phyloP scores from a whole-genome alignment of 30 jellyfish, hydroid and myxozoan genomes.

The Cassiopea andromeda region DNA sequence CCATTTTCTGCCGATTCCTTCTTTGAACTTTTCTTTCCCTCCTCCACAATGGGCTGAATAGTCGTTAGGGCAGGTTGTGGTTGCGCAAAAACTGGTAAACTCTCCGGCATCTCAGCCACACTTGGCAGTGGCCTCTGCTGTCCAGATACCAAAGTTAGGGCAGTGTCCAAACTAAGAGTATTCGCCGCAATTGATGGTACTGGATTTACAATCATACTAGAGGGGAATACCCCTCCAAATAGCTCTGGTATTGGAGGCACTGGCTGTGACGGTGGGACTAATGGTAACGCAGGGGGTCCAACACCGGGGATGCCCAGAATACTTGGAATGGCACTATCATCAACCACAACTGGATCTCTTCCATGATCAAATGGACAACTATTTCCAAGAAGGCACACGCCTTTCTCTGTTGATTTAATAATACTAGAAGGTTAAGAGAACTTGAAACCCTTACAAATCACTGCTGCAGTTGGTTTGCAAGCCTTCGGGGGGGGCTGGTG shows the following conservation, averaged over 20 bases:
- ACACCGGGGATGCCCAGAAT: conserved; percentile 74
- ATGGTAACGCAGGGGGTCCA: conserved; percentile 50
- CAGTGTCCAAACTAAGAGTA: conserved; percentile 74
- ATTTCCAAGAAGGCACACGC: conserved; percentile 95
- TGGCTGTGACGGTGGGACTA: conserved; percentile 61
- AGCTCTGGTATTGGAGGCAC: conserved; percentile 56
- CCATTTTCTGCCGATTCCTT: conserved; percentile 35
- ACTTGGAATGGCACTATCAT: conserved; percentile 84
- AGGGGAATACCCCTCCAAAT: conserved; percentile 49
- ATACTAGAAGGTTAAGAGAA: neutral
- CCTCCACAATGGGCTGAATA: conserved; percentile 45
- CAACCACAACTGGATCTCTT: conserved; percentile 91
- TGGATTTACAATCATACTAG: conserved; percentile 66
- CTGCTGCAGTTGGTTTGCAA: no score
- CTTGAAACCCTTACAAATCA: no score
- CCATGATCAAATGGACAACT: conserved; percentile 97
- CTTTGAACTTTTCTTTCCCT: conserved; percentile 3
- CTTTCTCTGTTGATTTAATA: conserved; percentile 73
- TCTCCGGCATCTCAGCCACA: conserved; percentile 79
- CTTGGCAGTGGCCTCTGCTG: conserved; percentile 94
- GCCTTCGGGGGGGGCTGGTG: no score
- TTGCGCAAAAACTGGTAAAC: conserved; percentile 59
- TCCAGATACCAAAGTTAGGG: conserved; percentile 87
- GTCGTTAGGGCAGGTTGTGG: conserved; percentile 69
- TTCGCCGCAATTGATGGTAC: conserved; percentile 69